A percentile compares a stretch with the other conserved stretches of the same genome.
Conservation (phyloP, 1,140 invertebrate genomes). For the Aporrectodea caliginosa region DNA sequence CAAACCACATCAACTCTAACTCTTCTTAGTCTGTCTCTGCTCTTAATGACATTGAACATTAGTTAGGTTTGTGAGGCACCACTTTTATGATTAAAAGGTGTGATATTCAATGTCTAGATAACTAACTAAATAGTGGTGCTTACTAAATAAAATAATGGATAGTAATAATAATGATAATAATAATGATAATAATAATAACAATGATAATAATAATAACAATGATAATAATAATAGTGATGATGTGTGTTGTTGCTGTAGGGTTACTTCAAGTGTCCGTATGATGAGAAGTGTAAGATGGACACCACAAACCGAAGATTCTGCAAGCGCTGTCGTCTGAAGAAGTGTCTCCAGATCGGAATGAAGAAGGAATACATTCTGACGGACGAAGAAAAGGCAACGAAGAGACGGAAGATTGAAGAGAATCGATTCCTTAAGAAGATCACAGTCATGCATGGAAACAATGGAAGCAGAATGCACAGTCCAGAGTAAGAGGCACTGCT, state of each 20-base stretch:
- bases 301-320: constrained; percentile 88
- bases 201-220: not conserved
- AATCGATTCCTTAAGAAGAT: constrained; percentile 64
- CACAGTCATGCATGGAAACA: not conserved
- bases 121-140: too few relatives aligned
- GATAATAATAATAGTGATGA: not conserved
- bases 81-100: too few relatives aligned
- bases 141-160: not conserved
- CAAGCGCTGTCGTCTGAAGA: constrained; percentile 85
- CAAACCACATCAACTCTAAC: too few relatives aligned
- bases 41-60: too few relatives aligned
- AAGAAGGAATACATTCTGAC: constrained; percentile 96
- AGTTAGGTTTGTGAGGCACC: too few relatives aligned
- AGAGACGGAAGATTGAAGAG: constrained; percentile 84
- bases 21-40: too few relatives aligned
- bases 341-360: constrained; percentile 91
- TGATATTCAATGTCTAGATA: too few relatives aligned
- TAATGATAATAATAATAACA: not conserved
- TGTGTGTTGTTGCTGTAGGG: not conserved
- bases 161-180: not conserved
- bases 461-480: not conserved
- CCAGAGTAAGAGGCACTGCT: not conserved
- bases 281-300: constrained; percentile 84
- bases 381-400: constrained; percentile 87
- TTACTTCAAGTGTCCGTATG: not conserved